Evolutionary conservation across 1,140 invertebrate genomes (phyloP), one percentile per base, ranked within the genome.

Genomic region (Drosophila athabasca): DNA sequence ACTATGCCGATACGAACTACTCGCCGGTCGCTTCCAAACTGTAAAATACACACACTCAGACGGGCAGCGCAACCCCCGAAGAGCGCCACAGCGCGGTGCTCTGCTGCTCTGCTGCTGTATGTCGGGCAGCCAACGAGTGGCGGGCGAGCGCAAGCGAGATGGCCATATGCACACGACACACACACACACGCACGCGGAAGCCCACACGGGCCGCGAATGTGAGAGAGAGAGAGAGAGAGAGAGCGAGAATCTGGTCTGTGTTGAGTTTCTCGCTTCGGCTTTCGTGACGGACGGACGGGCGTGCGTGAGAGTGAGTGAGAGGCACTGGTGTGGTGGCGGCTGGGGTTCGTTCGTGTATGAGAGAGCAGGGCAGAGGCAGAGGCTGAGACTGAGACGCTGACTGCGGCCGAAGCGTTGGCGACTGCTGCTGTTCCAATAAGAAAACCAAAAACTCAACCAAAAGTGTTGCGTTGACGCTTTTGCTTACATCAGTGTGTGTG

Each of bases 11-110:
- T 78, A 91, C 85, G 87, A 90, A 90, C 83, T 89, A 72, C 76
- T 90, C 89, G 90, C 90, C 90, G 90, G 90, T 91, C 90, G 90
- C 73, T 81, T 91, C 67, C 80, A 82, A 90, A 91, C 90, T 91
- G 90, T 88, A 83, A 88, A 85, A 87, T 71, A 76, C 76, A 84
- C 73, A 75, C 58, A 72, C 67, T 73, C 43, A 71, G 43, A 59
- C 62, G 53, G 52, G 66, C 75, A 73, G 71, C 70, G 82, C 82
- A 88, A 89, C 83, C 82, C 79, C 77, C 83, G 72, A 78, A 70
- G 71, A 78, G 35, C 11, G 35, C 4, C 35, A 13, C 35, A 13
- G 35, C 55, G 59, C 41, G 31, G 49, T 39, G 45, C 61, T 57
- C 64, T 59, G 57, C 68, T 55, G 58, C 8, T 5, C 7, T 35